Evolutionary conservation across 2,888 invertebrate species (phyloP), one percentile per base, ranked within the genome.

Genomic region (Uloborus plumipes): DNA sequence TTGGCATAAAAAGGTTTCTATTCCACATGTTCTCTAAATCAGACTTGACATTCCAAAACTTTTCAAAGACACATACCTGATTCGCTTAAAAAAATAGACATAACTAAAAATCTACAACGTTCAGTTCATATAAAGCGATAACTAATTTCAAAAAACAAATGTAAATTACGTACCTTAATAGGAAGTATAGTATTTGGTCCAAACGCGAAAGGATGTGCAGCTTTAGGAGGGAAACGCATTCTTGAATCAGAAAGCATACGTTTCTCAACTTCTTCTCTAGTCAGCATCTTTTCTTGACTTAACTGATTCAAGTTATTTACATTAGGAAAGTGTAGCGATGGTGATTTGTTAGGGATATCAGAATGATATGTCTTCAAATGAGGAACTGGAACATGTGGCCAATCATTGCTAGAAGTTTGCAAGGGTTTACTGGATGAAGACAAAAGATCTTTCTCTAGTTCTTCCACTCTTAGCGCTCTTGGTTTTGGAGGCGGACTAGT

Each of bases 391-490:
- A 64, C 64, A 20, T 67, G 69, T 26, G 80, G 80, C 80, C 80
- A 81, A 18, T 26, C 59, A 16, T 53, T 50, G 61, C 67, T 64
- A 53, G 50, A 51, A 22, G 26, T 39, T 20, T 70, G 67, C 16
- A 62, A 26, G 6, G 65, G 39, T 58, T 72, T 82, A 50, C 47
- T 89, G 89, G 65, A 65, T 51, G 75, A 90, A 89, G 85, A 92
- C 91, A 93, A 91, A 74, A 94, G 89, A 86, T 92, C 93, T 59
- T 93, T 90, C 88, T 94, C 94, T 87, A 94, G 86, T 88, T 94
- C 94, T 87, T 94, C 93, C 13, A 94, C 93, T 0, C 93, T 93
- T 88, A 93, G 92, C 15, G 78, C 92, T 89, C 93, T 93, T 88
- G 92, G 92, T 39, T 39, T 39, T 39, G 39, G 39, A 72, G 91